Percentiles rank a stretch among this genome's conserved stretches.
phyloP scores from a whole-genome alignment of 2,113 vertebrate species.

The Otocyon megalotis region DNA sequence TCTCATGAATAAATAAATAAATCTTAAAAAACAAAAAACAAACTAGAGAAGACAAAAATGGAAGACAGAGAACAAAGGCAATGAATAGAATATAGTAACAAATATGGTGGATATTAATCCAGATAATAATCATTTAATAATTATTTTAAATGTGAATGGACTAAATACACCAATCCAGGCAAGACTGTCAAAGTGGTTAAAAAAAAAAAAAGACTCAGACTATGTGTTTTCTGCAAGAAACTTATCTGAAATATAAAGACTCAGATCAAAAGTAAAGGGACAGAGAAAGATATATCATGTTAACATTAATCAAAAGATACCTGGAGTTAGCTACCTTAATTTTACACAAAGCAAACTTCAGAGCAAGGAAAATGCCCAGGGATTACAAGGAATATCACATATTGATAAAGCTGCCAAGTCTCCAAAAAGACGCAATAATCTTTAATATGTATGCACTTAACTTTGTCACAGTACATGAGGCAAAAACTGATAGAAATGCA shows the following conservation, averaged over 20 bases:
- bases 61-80: neutral
- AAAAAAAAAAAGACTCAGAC: neutral
- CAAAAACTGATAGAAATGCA: neutral
- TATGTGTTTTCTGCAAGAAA: neutral
- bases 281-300: neutral
- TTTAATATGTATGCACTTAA: neutral
- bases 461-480: neutral
- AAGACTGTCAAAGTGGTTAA: neutral
- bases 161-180: neutral
- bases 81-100: neutral
- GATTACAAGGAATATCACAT: neutral
- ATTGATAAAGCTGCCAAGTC: neutral
- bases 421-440: neutral
- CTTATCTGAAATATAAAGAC: neutral
- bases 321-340: neutral
- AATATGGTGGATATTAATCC: neutral
- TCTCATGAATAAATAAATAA: no score
- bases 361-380: neutral
- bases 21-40: neutral
- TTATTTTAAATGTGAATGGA: neutral
- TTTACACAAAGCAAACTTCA: neutral
- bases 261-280: neutral
- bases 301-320: neutral
- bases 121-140: neutral
- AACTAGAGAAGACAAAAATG: neutral